Percentiles rank a stretch among this genome's conserved stretches.
These are phyloP conservation scores for Halocynthia aurantium DNA, from an alignment of 23 tunicate genomes.

Conservation along the genomic window DNA sequence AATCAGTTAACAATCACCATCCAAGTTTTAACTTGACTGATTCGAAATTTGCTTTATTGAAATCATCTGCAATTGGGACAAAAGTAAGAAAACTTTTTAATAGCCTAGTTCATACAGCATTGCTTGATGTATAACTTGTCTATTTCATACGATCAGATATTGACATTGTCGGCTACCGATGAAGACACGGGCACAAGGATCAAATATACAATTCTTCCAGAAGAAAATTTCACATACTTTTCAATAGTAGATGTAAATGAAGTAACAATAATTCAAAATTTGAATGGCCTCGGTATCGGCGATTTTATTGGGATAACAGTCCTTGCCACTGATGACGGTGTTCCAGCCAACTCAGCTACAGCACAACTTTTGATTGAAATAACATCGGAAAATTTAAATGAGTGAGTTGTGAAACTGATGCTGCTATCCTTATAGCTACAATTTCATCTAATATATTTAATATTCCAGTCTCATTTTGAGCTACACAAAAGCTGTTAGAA, in stretches of 20 bases:
- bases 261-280: background rate
- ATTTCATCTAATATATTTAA: background rate
- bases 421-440: background rate
- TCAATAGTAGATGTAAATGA: background rate
- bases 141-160: conserved; percentile 11
- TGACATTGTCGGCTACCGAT: conserved; percentile 22
- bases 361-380: conserved; percentile 33
- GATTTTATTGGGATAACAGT: conserved; percentile 18
- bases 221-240: conserved; percentile 14
- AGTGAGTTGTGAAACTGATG: conserved; percentile 21
- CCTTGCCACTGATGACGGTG: conserved; percentile 54
- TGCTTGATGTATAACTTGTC: background rate
- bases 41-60: conserved; percentile 40
- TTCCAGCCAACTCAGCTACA: conserved; percentile 25
- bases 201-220: conserved; percentile 6
- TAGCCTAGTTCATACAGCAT: background rate
- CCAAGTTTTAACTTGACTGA: conserved; percentile 21
- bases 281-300: conserved; percentile 10
- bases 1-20: conserved; percentile 23
- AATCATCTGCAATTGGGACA: conserved; percentile 26
- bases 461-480: too few species aligned
- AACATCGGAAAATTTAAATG: conserved; percentile 27
- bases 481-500: background rate
- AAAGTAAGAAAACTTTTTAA: conserved; percentile 17
- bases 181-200: conserved; percentile 27